Conservation (phyloP, 2,113 vertebrate species). For the Desmodus rotundus region DNA sequence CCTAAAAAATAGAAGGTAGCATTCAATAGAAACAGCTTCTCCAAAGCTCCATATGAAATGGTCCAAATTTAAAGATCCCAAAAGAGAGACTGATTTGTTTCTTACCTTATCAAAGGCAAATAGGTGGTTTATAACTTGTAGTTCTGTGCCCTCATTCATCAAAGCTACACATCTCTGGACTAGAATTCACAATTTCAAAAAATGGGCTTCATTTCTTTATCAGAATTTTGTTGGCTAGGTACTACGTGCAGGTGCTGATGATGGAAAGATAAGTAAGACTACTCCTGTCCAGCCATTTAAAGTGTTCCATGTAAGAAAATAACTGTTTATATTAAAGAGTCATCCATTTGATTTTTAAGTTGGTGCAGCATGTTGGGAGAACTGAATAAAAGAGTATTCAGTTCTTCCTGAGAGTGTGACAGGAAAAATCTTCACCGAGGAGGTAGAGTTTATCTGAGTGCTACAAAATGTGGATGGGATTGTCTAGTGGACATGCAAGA, state of each 20-base stretch:
- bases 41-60: constrained; percentile 12
- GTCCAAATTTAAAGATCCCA: constrained; percentile 39
- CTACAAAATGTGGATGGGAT: neutral
- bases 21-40: constrained; percentile 16
- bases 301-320: neutral
- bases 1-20: neutral
- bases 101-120: constrained; percentile 37
- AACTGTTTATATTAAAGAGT: neutral
- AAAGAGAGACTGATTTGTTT: constrained; percentile 35
- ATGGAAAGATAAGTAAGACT: neutral
- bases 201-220: neutral
- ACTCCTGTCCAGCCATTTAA: neutral
- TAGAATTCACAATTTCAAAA: constrained; percentile 44
- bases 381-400: neutral
- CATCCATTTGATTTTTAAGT: constrained; percentile 17
- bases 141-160: neutral
- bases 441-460: neutral
- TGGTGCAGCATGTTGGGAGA: neutral
- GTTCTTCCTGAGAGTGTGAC: neutral
- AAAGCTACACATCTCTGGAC: neutral
- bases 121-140: neutral
- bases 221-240: neutral
- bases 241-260: neutral
- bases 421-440: neutral
- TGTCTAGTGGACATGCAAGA: neutral